These are phyloP conservation scores for Steinernema khuongi DNA, from an alignment of 1,140 invertebrate genomes.

Conservation along the genomic window DNA sequence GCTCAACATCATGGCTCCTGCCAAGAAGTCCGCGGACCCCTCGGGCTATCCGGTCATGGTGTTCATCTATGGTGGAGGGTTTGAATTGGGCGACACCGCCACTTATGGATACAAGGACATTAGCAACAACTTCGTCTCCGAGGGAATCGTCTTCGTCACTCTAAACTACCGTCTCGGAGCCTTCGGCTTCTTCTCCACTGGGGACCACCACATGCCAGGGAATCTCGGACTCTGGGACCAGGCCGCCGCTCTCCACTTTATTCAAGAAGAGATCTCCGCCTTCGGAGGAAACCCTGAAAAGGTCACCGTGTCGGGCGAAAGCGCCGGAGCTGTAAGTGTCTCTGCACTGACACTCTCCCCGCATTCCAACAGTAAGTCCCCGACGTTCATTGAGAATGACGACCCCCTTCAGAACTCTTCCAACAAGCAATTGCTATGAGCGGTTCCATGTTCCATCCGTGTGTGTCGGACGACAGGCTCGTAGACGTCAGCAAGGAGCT, in stretches of 20 bases:
- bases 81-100: constrained; percentile 74
- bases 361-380: neutral
- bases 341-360: neutral
- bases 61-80: constrained; percentile 92
- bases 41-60: constrained; percentile 79
- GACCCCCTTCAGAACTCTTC: neutral
- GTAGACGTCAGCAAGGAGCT: neutral
- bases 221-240: constrained; percentile 72
- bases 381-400: neutral
- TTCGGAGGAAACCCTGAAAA: constrained; percentile 70
- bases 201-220: constrained; percentile 64
- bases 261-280: constrained; percentile 68
- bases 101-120: constrained; percentile 31
- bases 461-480: neutral
- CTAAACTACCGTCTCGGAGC: constrained; percentile 91
- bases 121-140: constrained; percentile 63
- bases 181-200: constrained; percentile 63
- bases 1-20: constrained; percentile 75
- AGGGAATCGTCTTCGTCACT: constrained; percentile 86
- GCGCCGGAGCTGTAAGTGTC: constrained; percentile 62
- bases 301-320: constrained; percentile 70
- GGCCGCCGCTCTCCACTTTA: constrained; percentile 68
- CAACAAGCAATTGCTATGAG: neutral
- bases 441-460: neutral
- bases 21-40: constrained; percentile 63